These are phyloP conservation scores for Calcarius lapponicus DNA, from an alignment of 2,797 vertebrate genomes.

Conservation along the genomic window DNA sequence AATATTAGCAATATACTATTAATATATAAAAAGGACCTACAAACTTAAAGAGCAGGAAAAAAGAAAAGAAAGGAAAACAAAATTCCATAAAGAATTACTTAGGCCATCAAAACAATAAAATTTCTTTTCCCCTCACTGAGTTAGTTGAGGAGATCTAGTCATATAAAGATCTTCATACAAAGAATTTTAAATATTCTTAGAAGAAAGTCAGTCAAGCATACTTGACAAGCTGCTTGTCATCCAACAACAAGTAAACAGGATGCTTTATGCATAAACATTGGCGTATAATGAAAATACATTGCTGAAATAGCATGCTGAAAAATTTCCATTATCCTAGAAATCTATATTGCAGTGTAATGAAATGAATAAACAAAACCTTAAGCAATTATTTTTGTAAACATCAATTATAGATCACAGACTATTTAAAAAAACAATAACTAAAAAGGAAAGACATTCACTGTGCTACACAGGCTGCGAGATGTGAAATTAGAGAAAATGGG, in stretches of 20 bases:
- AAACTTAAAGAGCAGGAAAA: not conserved
- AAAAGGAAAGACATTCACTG: not conserved
- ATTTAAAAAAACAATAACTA: not conserved
- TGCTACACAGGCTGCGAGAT: not conserved
- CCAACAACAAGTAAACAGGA: not conserved
- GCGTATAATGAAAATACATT: not conserved
- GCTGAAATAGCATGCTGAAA: not conserved
- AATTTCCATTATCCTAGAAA: not conserved
- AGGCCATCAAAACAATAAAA: not conserved
- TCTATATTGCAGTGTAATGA: not conserved
- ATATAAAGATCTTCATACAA: not conserved
- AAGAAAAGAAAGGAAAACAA: not conserved
- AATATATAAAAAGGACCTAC: not conserved
- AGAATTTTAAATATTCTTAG: not conserved
- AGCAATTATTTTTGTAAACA: conserved; percentile 11
- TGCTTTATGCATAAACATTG: conserved; percentile 6
- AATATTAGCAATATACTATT: not conserved
- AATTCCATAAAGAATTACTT: not conserved
- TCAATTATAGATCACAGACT: not conserved
- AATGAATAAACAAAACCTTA: not conserved
- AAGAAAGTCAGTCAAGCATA: not conserved
- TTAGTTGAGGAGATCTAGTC: not conserved
- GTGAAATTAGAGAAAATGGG: not conserved
- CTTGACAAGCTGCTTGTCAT: not conserved
- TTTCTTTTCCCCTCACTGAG: not conserved